Conservation (phyloP, 2,113 vertebrate genomes). For the Chiloscyllium plagiosum region DNA sequence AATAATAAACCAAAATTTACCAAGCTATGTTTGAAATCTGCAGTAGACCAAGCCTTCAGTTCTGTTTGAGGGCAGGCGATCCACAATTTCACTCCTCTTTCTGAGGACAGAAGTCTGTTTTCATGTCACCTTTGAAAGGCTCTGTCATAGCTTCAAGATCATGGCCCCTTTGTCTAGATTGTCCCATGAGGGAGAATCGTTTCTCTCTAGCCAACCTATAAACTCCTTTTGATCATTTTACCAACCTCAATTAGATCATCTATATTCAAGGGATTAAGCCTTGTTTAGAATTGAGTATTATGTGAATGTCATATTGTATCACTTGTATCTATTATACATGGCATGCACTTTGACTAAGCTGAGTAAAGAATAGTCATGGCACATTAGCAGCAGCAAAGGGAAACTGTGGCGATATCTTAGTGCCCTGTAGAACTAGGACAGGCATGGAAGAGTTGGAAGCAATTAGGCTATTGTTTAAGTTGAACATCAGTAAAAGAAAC, state of each 20-base stretch:
- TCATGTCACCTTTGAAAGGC: neutral
- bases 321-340: too few relatives aligned
- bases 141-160: neutral
- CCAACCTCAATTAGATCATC: neutral
- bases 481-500: too few relatives aligned
- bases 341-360: too few relatives aligned
- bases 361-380: too few relatives aligned
- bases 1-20: neutral
- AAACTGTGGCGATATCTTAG: too few relatives aligned
- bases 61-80: neutral
- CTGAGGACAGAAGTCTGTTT: neutral
- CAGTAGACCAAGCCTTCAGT: neutral
- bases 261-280: neutral
- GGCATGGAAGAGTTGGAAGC: too few relatives aligned
- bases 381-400: too few relatives aligned
- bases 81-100: neutral
- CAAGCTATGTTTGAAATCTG: neutral
- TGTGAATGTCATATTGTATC: neutral
- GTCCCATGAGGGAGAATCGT: neutral
- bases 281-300: neutral
- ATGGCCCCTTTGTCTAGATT: neutral
- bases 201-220: neutral
- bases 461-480: too few relatives aligned
- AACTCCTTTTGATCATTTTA: neutral
- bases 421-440: too few relatives aligned